These are phyloP conservation scores for Xenentodon cancila DNA, from an alignment of 2,797 vertebrate genomes.

Conservation along the genomic window DNA sequence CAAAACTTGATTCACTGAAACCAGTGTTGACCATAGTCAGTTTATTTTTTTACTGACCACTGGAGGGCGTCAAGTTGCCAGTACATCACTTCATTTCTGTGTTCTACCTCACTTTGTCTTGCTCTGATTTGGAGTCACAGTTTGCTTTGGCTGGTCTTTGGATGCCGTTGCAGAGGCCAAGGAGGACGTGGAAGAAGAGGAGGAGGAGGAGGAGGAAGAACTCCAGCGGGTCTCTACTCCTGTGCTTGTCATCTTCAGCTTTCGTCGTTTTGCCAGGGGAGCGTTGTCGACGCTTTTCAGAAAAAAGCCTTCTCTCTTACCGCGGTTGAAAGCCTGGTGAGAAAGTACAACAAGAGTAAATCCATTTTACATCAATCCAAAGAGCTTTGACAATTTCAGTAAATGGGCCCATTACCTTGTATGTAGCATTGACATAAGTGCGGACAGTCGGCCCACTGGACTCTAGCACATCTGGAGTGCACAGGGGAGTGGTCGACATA, in stretches of 20 bases:
- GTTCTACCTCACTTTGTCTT: conserved; percentile 46
- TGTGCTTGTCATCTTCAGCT: conserved; percentile 91
- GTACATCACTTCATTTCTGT: conserved; percentile 14
- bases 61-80: conserved; percentile 28
- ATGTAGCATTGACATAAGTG: conserved; percentile 92
- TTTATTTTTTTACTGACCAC: conserved; percentile 9
- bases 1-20: conserved; percentile 22
- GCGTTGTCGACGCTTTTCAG: conserved; percentile 95
- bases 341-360: not conserved
- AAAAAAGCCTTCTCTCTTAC: conserved; percentile 92
- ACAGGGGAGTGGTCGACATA: conserved; percentile 91
- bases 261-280: conserved; percentile 90
- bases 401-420: conserved; percentile 81
- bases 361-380: not conserved
- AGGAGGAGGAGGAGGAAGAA: conserved; percentile 85
- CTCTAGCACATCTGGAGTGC: conserved; percentile 92
- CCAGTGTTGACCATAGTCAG: conserved; percentile 42
- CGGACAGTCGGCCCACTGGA: conserved; percentile 90
- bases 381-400: not conserved
- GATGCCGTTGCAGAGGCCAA: conserved; percentile 69
- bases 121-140: conserved; percentile 71
- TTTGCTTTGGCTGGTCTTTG: conserved; percentile 74
- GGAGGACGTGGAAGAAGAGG: conserved; percentile 85
- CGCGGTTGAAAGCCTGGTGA: conserved; percentile 89
- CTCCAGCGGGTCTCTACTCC: conserved; percentile 87